Percentiles rank a stretch among this genome's conserved stretches.
Conservation (phyloP, 53 echinoderm and acorn worm species). For the Temnopleurus reevesii region DNA sequence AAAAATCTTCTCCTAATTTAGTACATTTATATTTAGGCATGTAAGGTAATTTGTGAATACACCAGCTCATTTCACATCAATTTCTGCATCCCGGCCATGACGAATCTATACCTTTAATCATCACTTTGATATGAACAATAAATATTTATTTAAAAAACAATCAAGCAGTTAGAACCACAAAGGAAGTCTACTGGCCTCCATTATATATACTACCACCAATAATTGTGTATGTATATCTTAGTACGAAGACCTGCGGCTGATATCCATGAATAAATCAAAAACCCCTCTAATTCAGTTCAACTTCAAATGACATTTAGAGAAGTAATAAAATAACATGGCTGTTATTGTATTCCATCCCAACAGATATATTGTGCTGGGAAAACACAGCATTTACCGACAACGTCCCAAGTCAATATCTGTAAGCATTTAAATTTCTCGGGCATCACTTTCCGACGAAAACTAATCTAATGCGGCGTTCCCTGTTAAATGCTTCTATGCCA, state of each 20-base stretch:
- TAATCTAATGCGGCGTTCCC: constrained; percentile 24
- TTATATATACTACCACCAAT: too few relatives aligned
- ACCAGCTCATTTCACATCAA: too few relatives aligned
- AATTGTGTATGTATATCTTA: neutral
- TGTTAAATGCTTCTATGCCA: neutral
- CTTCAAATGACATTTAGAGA: neutral
- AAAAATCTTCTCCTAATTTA: too few relatives aligned
- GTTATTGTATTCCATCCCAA: neutral
- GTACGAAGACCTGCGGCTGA: neutral
- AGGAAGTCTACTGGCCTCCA: too few relatives aligned
- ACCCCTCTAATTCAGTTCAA: neutral
- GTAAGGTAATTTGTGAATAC: too few relatives aligned
- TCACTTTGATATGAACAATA: too few relatives aligned
- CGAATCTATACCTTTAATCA: too few relatives aligned
- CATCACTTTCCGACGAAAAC: neutral
- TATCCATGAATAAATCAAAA: constrained; percentile 7
- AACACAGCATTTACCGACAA: neutral
- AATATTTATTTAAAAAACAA: too few relatives aligned
- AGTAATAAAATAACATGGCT: constrained; percentile 32
- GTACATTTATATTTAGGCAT: too few relatives aligned
- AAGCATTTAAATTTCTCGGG: neutral
- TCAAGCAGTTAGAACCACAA: too few relatives aligned
- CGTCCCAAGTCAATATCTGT: constrained; percentile 3
- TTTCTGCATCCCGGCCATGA: too few relatives aligned
- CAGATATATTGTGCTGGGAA: neutral